Conservation (phyloP, 2,113 vertebrate genomes). For the Syngnathus scovelli region DNA sequence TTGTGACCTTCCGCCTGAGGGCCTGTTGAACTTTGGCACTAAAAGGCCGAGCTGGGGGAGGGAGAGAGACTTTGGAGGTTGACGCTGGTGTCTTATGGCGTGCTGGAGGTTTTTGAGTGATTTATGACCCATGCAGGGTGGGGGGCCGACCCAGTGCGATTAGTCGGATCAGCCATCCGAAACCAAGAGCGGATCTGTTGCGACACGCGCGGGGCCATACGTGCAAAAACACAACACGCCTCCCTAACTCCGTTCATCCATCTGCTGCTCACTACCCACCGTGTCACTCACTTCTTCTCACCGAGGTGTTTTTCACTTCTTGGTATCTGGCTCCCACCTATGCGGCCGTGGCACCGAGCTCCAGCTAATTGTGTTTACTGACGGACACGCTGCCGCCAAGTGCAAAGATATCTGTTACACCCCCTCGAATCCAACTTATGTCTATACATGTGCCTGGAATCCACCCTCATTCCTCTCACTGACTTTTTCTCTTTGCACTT, state of each 20-base stretch:
- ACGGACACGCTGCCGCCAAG: slow-evolving; percentile 52
- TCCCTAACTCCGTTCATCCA: background rate
- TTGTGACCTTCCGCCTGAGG: slow-evolving; percentile 19
- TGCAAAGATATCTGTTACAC: slow-evolving; percentile 46
- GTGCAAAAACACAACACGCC: slow-evolving; percentile 9
- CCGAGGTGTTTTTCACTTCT: background rate
- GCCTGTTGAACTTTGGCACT: slow-evolving; percentile 37
- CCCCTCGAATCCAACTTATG: slow-evolving; percentile 7
- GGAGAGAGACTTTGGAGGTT: slow-evolving; percentile 23
- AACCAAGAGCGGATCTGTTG: slow-evolving; percentile 49
- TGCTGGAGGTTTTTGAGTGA: slow-evolving; percentile 40
- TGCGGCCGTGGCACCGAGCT: slow-evolving; percentile 54
- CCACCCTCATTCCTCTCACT: slow-evolving; percentile 16
- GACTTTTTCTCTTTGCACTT: slow-evolving; percentile 38
- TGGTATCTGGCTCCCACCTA: background rate
- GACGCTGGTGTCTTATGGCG: slow-evolving; percentile 30
- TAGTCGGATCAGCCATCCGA: slow-evolving; percentile 54
- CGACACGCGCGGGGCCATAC: slow-evolving; percentile 29
- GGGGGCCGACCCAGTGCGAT: slow-evolving; percentile 43
- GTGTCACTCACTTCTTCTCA: slow-evolving; percentile 33
- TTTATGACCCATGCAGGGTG: slow-evolving; percentile 41
- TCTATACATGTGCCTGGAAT: slow-evolving; percentile 28
- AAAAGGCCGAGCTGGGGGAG: slow-evolving; percentile 1
- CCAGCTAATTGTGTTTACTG: slow-evolving; percentile 58
- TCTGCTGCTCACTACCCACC: no score